Evolutionary conservation across 2,113 vertebrate species (phyloP), one percentile per base, ranked within the genome.

Genomic region (Boleophthalmus pectinirostris): DNA sequence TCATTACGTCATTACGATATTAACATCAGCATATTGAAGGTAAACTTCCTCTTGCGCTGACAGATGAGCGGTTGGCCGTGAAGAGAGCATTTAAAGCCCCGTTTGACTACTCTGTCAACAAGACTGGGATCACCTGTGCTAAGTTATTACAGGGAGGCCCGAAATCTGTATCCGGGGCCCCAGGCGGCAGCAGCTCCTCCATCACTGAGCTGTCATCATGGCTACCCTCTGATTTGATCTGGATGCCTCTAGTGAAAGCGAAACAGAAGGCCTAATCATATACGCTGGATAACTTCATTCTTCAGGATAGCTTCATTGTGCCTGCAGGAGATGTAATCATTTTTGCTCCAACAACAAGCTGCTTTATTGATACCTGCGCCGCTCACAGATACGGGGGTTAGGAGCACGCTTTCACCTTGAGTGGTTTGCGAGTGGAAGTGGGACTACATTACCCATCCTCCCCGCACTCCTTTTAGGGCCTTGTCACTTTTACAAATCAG

Each of bases 71-170:
- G 14, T 24, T 67, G 45, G 61, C 77, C 51, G 14, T 77, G 67
- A 75, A 73, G 51, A 25, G 29, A 72, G 60, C 58, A 45, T 75
- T 85, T 70, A 80, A 83, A 83, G 53, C 15, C 45, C 0, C 24
- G 68, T 96, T 95, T 95, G 94, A 95, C 94, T 94, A 91, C 95
- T 94, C 94, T 91, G 94, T 96, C 94, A 95, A 94, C 94, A 91
- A 87, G 90, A 92, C 91, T 89, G 91, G 91, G 93, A 93, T 93
- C 93, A 92, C 94, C 91, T 93, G 94, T 88, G 91, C 94, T 93
- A 93, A 95, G 92, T 95, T 95, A 95, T 94, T 93, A 92, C 93
- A 93, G 89, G 92, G 89, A 73, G 77, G 80, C 75, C 79, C 78
- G 79, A 86, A 80, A 73, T 76, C 69, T 70, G 75, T 70, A 80